These are phyloP conservation scores for Psittacula echo DNA, from an alignment of 2,797 vertebrate species.

Conservation along the genomic window DNA sequence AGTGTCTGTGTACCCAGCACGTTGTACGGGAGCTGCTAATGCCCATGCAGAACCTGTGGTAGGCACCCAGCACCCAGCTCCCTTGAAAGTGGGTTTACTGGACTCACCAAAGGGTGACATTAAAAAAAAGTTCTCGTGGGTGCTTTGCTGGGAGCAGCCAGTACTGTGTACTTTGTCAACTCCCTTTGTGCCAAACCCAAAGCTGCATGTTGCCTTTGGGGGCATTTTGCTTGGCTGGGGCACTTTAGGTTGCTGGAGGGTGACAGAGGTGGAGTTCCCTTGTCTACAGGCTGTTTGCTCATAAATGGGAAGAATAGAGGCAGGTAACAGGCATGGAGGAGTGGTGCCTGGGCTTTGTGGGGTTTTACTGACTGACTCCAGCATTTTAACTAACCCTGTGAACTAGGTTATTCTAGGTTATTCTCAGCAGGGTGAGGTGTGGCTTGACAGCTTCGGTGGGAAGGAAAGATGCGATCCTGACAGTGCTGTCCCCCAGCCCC, in stretches of 20 bases:
- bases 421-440: slow-evolving; percentile 22
- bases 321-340: background rate
- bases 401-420: slow-evolving; percentile 37
- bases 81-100: background rate
- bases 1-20: background rate
- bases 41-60: background rate
- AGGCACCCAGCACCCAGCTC: background rate
- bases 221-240: background rate
- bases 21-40: background rate
- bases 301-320: background rate
- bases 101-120: background rate
- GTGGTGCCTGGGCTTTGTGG: background rate
- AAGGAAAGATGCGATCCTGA: slow-evolving; percentile 23
- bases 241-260: background rate
- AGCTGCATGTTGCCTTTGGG: background rate
- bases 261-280: background rate
- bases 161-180: background rate
- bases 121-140: background rate
- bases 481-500: background rate
- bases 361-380: background rate
- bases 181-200: fast-evolving
- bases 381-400: background rate
- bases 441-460: slow-evolving; percentile 11
- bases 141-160: background rate
- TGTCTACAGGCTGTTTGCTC: background rate